Base-by-base conservation (phyloP, 1,140 invertebrate genomes). In the Patella vulgata region DNA sequence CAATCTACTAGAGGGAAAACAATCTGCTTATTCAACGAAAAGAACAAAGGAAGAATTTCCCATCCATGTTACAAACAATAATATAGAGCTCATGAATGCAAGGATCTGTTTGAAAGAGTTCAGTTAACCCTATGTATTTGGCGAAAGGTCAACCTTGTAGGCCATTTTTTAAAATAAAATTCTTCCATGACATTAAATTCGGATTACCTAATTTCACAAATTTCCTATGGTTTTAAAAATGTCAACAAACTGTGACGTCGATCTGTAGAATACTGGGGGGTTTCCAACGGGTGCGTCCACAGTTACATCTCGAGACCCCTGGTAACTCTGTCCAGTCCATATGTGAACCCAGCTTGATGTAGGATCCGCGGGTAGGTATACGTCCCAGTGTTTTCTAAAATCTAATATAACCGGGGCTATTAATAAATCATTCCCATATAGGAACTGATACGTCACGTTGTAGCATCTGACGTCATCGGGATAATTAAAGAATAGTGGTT, bases 341-440 rank as follows among this genome's bases (percentile, higher is more conserved):
- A 52, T 14, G 30, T 33, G 31, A 19, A 36, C 3, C 28, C 14
- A 52, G 28, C 21, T 30, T 21, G 28, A 28, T 21, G 28, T 52
- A 25, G 33, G 21, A 28, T 33, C 36, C 19, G 8, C 21, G 50
- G 28, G 36, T 19, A 52, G 14, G 8, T 30, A 30, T 14, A 36
- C 50, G 33, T 51, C 19, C 3, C 48, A 51, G 30, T 4, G 6
- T 51, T 36, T 14, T 14, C 33, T 5, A 14, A 36, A 36, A 14
- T 36, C 33, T 36, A 8, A 5, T 5, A 36, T 36, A 8, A 36
- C 33, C 11, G 84, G 83, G 1, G 83, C 82, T 17, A 85, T 79
- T 2, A 85, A 54, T 17, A 85, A 58, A 66, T 85, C 83, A 33
- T 58, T 21, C 1, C 83, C 83, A 51, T 73, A 84, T 77, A 85